Conservation (phyloP, 2,888 invertebrate species). For the Monoplex corrugatus region DNA sequence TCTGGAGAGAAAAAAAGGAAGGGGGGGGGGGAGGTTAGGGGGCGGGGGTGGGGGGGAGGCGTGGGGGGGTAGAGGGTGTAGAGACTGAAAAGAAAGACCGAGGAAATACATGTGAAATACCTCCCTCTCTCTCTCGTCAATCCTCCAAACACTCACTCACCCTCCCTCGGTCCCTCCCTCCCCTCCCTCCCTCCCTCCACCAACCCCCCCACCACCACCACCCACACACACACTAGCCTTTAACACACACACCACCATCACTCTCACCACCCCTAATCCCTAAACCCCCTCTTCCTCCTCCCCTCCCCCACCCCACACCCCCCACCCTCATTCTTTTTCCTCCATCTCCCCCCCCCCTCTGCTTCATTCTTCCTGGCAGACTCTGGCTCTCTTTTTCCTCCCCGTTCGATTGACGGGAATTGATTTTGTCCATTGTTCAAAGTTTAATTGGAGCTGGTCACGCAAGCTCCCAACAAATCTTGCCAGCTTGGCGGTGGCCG, state of each 20-base stretch:
- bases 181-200: background rate
- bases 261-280: constrained; percentile 2
- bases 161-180: background rate
- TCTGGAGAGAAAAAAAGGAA: too few species aligned
- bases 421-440: constrained; percentile 43
- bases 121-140: too few species aligned
- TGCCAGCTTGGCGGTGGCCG: background rate
- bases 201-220: background rate
- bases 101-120: too few species aligned
- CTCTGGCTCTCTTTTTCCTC: too few species aligned
- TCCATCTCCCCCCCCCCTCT: background rate
- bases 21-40: too few species aligned
- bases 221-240: background rate
- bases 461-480: constrained; percentile 48
- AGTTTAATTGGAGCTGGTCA: constrained; percentile 48
- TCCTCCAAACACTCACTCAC: too few species aligned
- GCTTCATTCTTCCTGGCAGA: background rate
- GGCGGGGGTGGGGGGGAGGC: too few species aligned
- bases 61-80: too few species aligned
- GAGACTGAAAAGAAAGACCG: too few species aligned
- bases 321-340: background rate
- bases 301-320: background rate
- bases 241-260: background rate
- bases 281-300: background rate
- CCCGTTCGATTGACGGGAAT: constrained; percentile 45